Percentiles rank a stretch among this genome's conserved stretches.
phyloP scores from a whole-genome alignment of 2,888 invertebrate genomes.

The Phytoseiulus persimilis region DNA sequence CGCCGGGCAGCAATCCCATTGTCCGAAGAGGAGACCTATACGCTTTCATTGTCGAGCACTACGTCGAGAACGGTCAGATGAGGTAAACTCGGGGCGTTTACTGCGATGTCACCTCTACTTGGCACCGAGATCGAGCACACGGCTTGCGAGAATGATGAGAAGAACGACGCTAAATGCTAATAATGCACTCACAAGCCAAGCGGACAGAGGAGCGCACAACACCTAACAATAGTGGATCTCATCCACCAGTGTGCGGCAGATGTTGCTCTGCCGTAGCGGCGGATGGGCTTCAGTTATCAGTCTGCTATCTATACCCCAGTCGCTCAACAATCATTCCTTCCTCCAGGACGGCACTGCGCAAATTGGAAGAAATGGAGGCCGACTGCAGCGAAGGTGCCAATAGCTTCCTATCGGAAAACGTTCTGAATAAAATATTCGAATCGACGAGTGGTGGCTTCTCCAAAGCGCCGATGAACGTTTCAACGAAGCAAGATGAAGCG shows the following conservation, averaged over 20 bases:
- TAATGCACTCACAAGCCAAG: neutral
- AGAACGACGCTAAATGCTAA: neutral
- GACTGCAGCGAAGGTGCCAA: conserved; percentile 22
- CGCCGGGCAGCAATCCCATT: neutral
- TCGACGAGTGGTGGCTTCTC: conserved; percentile 25
- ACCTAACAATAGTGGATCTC: neutral
- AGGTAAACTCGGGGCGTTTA: neutral
- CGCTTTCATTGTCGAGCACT: conserved; percentile 57
- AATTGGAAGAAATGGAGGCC: conserved; percentile 29
- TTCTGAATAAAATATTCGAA: conserved; percentile 32
- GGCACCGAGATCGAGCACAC: too few relatives aligned
- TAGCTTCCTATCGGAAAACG: neutral
- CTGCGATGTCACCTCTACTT: neutral
- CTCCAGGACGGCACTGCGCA: conserved; percentile 18
- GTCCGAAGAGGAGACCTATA: conserved; percentile 58
- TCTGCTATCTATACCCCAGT: neutral
- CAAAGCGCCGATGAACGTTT: neutral
- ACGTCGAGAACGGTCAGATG: conserved; percentile 46
- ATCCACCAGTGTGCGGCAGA: neutral
- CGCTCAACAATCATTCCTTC: neutral
- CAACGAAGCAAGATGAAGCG: neutral
- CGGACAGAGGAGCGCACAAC: neutral
- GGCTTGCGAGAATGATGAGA: too few relatives aligned
- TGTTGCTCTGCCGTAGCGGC: neutral
- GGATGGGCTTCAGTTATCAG: neutral